Evolutionary conservation across 2,888 invertebrate species (phyloP).

Genomic region (Melieria omissa): DNA sequence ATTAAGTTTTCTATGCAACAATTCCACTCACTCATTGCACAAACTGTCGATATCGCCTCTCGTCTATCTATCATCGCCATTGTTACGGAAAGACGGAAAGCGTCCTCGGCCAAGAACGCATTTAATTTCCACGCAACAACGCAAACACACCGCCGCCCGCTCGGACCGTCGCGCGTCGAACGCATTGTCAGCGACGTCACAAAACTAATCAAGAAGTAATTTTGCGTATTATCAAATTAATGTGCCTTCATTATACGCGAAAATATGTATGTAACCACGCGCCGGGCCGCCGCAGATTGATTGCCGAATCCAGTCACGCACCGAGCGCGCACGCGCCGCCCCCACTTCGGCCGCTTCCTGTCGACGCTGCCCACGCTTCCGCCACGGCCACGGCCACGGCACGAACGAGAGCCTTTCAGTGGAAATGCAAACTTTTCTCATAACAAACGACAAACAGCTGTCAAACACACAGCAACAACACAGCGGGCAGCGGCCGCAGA

Average conservation of each 20-base stretch:
- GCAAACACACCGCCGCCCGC: not conserved
- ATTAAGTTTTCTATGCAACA: too few relatives aligned
- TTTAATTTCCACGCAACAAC: not conserved
- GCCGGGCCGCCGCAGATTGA: not conserved
- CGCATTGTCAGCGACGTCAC: not conserved
- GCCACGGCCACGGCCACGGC: not conserved
- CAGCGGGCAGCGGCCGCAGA: not conserved
- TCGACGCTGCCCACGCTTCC: not conserved
- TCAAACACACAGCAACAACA: not conserved
- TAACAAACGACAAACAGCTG: constrained; percentile 4
- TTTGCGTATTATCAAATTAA: constrained; percentile 5
- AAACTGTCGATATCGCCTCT: too few relatives aligned
- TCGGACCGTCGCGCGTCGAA: not conserved
- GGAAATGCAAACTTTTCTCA: not conserved
- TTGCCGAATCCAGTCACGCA: constrained; percentile 1
- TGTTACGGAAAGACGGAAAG: too few relatives aligned
- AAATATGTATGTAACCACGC: not conserved
- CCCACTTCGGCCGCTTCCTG: too few relatives aligned
- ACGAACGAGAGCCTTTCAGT: not conserved
- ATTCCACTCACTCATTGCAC: too few relatives aligned
- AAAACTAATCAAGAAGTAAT: constrained; percentile 6
- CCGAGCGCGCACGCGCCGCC: not conserved
- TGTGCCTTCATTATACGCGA: not conserved
- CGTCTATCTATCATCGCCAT: too few relatives aligned
- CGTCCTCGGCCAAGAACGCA: too few relatives aligned